phyloP scores from a whole-genome alignment of 2,888 invertebrate genomes.

The Capitulum mitella region DNA sequence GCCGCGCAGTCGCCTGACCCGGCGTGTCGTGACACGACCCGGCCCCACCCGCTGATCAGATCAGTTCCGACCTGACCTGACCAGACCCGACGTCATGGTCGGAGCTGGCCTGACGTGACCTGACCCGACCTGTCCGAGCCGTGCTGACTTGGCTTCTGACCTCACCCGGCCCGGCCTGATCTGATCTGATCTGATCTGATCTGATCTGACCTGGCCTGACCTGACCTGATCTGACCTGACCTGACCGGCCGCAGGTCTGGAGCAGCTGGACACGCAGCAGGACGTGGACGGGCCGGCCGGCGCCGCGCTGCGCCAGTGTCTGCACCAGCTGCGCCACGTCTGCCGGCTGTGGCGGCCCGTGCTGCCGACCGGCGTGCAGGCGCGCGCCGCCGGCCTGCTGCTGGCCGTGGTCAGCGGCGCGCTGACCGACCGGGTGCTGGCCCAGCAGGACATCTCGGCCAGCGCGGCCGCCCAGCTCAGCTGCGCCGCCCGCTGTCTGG shows the following conservation, averaged over 20 bases:
- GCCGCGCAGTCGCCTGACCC: no score
- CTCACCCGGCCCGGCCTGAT: no score
- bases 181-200: no score
- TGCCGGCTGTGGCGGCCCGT: constrained; percentile 83
- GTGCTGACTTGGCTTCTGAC: no score
- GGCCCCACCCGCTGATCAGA: no score
- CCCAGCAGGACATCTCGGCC: constrained; percentile 73
- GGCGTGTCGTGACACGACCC: no score
- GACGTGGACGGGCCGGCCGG: constrained; percentile 21
- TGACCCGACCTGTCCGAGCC: no score
- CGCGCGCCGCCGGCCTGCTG: constrained; percentile 58
- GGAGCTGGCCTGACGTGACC: no score
- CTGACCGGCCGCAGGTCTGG: background rate
- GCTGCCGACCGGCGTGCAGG: constrained; percentile 67
- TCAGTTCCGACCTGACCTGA: no score
- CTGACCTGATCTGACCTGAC: no score
- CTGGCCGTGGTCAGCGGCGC: constrained; percentile 60
- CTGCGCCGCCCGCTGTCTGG: constrained; percentile 63
- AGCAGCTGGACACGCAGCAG: background rate
- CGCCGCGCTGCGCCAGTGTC: constrained; percentile 60
- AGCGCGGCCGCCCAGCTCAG: constrained; percentile 70
- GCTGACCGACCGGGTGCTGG: constrained; percentile 57
- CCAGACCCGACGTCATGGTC: no score
- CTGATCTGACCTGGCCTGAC: no score
- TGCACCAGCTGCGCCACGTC: constrained; percentile 72